Conservation (phyloP, 2,888 invertebrate species). For the Sphaerophoria taeniata region DNA sequence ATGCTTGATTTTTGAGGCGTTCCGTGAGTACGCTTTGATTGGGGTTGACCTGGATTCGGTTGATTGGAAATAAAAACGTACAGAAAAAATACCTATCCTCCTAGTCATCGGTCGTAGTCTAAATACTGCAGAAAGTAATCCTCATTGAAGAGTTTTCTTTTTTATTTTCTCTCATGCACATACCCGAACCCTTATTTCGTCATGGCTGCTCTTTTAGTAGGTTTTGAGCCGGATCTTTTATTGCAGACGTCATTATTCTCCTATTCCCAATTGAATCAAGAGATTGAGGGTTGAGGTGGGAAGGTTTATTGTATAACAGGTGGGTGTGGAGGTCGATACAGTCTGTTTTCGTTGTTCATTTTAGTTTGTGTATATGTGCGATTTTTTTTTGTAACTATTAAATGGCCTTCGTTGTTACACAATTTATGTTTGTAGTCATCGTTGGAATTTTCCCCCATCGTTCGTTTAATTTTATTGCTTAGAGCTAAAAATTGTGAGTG, state of each 20-base stretch:
- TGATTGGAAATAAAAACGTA: slow-evolving; percentile 32
- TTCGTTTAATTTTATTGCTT: neutral
- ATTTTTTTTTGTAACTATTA: neutral
- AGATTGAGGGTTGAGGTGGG: neutral
- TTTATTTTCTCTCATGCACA: neutral
- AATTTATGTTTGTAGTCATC: slow-evolving; percentile 25
- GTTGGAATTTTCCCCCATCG: neutral
- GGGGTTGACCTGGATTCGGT: slow-evolving; percentile 60
- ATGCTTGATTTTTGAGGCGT: slow-evolving; percentile 58
- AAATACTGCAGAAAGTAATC: slow-evolving; percentile 15
- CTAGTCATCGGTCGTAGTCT: neutral
- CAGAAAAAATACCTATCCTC: neutral
- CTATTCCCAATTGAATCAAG: neutral
- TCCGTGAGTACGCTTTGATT: slow-evolving; percentile 30
- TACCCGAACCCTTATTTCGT: neutral
- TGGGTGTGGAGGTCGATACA: neutral
- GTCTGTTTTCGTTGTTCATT: slow-evolving; percentile 5
- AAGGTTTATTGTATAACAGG: slow-evolving; percentile 5
- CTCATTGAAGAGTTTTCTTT: slow-evolving; percentile 11
- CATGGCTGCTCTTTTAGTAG: neutral
- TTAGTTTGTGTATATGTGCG: neutral
- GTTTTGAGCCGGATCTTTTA: slow-evolving; percentile 27
- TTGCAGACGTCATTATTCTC: slow-evolving; percentile 18
- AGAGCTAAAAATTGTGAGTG: neutral
- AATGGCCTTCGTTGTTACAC: slow-evolving; percentile 1